These are phyloP conservation scores for Ceratosolen solmsi DNA, from an alignment of 1,140 invertebrate genomes.

Conservation along the genomic window DNA sequence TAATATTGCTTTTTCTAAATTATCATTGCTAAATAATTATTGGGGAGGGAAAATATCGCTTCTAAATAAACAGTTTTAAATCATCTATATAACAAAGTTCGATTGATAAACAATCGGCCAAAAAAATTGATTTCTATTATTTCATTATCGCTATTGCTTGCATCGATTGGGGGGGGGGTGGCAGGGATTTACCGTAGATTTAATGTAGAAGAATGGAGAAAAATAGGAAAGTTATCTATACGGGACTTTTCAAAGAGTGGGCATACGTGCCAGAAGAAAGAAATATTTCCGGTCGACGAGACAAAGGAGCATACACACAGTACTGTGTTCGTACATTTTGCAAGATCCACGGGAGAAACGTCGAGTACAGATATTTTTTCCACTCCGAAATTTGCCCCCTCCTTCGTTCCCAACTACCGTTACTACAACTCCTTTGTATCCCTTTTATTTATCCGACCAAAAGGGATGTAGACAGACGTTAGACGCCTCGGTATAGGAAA, in stretches of 20 bases:
- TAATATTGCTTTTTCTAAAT: too few relatives aligned
- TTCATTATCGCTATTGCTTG: neutral
- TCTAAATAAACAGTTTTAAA: too few relatives aligned
- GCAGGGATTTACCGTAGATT: conserved; percentile 13
- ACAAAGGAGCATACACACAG: conserved; percentile 38
- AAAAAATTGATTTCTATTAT: neutral
- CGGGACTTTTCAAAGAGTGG: conserved; percentile 20
- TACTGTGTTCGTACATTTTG: conserved; percentile 20
- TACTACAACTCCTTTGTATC: conserved; percentile 32
- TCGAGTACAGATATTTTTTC: conserved; percentile 39
- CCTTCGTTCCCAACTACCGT: neutral
- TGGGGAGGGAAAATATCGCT: too few relatives aligned
- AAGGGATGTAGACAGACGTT: conserved; percentile 42
- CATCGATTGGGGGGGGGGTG: neutral
- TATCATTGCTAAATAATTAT: too few relatives aligned
- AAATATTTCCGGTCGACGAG: conserved; percentile 39
- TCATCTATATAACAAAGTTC: too few relatives aligned
- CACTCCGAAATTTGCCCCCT: neutral
- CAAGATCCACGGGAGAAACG: neutral
- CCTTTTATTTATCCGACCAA: conserved; percentile 47
- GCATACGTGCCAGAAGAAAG: conserved; percentile 19
- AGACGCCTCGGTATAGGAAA: conserved; percentile 25
- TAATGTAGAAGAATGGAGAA: neutral
- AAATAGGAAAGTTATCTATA: conserved; percentile 35
- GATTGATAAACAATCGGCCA: too few relatives aligned